Conservation (phyloP, 2,113 vertebrate genomes). For the Phalacrocorax carbo region DNA sequence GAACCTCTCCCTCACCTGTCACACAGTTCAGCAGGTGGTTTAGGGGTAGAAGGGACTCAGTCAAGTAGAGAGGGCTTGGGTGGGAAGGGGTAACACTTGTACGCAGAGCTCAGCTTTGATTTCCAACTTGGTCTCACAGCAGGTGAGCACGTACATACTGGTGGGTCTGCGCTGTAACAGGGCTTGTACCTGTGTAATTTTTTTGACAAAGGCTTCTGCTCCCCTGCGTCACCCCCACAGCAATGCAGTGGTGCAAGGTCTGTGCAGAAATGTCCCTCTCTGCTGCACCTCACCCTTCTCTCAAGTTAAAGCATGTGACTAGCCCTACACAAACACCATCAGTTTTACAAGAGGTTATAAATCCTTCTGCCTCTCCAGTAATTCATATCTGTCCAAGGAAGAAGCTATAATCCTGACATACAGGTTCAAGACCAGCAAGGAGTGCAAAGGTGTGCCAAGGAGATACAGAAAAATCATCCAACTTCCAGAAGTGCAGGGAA, state of each 20-base stretch:
- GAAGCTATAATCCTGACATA: background rate
- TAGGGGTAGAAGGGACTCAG: background rate
- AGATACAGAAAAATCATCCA: background rate
- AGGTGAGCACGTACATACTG: fast-evolving
- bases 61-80: background rate
- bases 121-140: background rate
- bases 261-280: background rate
- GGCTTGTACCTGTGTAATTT: background rate
- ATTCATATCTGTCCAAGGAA: background rate
- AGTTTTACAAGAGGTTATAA: background rate
- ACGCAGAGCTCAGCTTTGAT: background rate
- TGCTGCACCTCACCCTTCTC: background rate
- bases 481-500: background rate
- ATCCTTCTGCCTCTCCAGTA: background rate
- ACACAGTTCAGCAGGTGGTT: background rate
- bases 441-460: background rate
- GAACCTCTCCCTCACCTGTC: background rate
- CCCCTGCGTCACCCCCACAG: background rate
- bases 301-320: background rate
- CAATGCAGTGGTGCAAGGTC: background rate
- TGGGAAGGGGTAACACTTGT: background rate
- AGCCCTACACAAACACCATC: background rate
- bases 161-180: background rate
- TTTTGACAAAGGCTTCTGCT: background rate
- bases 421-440: background rate